Percentiles rank a stretch among this genome's conserved stretches.
Conservation (phyloP, 2,113 vertebrate genomes). For the Rhea pennata region DNA sequence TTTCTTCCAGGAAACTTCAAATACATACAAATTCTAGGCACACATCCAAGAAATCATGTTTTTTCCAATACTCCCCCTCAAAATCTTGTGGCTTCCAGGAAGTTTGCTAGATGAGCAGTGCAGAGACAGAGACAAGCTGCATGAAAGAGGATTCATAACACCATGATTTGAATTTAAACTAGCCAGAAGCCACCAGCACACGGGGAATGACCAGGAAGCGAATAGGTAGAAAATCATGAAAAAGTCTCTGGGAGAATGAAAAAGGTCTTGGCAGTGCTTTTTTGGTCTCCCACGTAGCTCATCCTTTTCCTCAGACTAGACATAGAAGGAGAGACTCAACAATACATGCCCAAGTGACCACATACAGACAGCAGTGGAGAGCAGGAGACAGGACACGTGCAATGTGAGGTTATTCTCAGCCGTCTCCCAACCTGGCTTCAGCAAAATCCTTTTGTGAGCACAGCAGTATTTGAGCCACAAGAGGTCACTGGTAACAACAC, state of each 20-base stretch:
- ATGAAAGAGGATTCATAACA: background rate
- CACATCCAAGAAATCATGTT: background rate
- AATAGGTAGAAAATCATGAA: background rate
- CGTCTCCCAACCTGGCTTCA: background rate
- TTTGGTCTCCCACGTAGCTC: background rate
- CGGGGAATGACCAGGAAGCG: background rate
- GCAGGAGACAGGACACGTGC: background rate
- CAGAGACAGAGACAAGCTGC: background rate
- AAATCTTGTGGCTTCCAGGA: background rate
- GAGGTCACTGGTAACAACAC: background rate
- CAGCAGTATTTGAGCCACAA: background rate
- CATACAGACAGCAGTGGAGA: background rate
- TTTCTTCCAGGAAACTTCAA: background rate
- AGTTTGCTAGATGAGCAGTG: background rate
- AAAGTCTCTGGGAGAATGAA: background rate
- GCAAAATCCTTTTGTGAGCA: background rate
- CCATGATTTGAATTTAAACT: background rate
- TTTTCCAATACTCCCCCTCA: background rate
- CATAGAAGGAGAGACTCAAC: background rate
- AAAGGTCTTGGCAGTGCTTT: background rate
- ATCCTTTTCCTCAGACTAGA: background rate
- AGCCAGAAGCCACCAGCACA: background rate
- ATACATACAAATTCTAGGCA: background rate
- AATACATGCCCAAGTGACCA: fast-evolving
- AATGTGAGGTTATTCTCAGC: fast-evolving